phyloP scores from a whole-genome alignment of 2,888 invertebrate species.

The Steromphala cineraria region DNA sequence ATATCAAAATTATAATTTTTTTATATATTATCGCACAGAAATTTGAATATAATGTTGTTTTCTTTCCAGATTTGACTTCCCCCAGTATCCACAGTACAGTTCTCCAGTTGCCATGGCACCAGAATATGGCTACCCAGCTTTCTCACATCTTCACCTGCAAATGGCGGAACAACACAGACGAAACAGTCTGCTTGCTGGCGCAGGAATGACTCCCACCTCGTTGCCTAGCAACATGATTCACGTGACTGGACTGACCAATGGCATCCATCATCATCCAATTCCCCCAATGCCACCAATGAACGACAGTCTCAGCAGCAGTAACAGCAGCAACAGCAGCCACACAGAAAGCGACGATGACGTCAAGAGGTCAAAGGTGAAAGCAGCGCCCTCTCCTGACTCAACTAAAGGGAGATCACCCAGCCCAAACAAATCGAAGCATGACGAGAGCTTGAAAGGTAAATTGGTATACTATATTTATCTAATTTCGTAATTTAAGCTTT shows the following conservation, averaged over 20 bases:
- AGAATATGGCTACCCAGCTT: slow-evolving; percentile 38
- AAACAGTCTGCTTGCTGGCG: neutral
- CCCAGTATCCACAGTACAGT: slow-evolving; percentile 52
- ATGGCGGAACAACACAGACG: slow-evolving; percentile 10
- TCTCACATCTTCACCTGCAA: slow-evolving; percentile 29
- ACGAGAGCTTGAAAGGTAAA: slow-evolving; percentile 7
- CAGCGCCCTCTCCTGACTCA: neutral
- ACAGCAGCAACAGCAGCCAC: neutral
- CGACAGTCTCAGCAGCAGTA: neutral
- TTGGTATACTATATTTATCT: neutral
- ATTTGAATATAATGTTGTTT: neutral
- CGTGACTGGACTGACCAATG: neutral
- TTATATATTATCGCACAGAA: neutral
- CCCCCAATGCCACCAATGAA: neutral
- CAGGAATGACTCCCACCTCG: neutral
- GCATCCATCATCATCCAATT: neutral
- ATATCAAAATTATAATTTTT: too few species aligned
- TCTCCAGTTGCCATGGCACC: slow-evolving; percentile 46
- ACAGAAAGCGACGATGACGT: neutral
- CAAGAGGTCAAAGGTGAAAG: neutral
- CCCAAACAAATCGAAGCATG: neutral
- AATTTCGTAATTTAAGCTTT: too few species aligned
- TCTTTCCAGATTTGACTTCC: slow-evolving; percentile 46
- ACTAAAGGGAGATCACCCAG: slow-evolving; percentile 15
- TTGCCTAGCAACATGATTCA: neutral